A percentile compares a stretch with the other conserved stretches of the same genome.
phyloP scores from a whole-genome alignment of 2,113 vertebrate species.

The Ivindomyrus marchei region DNA sequence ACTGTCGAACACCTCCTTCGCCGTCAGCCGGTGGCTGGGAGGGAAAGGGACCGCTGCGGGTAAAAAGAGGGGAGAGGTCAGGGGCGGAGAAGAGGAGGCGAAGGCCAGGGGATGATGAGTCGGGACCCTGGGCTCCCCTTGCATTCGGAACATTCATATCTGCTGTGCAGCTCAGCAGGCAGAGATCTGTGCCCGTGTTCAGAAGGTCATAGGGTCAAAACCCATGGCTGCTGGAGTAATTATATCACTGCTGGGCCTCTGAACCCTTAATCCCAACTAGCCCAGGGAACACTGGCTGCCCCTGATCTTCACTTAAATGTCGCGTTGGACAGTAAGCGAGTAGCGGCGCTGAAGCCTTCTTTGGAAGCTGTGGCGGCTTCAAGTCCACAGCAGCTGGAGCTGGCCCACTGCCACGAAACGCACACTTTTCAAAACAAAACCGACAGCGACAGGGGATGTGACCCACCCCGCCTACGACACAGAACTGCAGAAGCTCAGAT shows the following conservation, averaged over 20 bases:
- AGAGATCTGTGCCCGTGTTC: neutral
- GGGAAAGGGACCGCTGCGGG: conserved; percentile 91
- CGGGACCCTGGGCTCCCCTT: neutral
- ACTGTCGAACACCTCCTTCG: conserved; percentile 95
- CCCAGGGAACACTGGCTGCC: neutral
- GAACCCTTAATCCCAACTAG: neutral
- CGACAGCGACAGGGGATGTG: neutral
- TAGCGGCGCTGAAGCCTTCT: neutral
- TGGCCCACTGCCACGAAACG: neutral
- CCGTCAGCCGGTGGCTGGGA: conserved; percentile 91
- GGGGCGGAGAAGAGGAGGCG: conserved; percentile 13
- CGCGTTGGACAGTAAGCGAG: neutral
- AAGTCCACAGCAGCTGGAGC: neutral
- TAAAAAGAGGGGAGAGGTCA: conserved; percentile 20
- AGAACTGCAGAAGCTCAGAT: neutral
- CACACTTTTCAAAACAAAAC: neutral
- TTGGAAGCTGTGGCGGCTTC: neutral
- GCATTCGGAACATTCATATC: neutral
- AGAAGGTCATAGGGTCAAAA: neutral
- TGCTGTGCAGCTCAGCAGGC: neutral
- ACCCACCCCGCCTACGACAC: neutral
- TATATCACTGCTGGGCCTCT: neutral
- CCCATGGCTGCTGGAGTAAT: neutral
- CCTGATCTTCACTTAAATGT: neutral
- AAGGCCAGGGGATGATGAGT: neutral